Evolutionary conservation across 2,797 vertebrate genomes (phyloP).

Genomic region (Hemitrygon akajei): DNA sequence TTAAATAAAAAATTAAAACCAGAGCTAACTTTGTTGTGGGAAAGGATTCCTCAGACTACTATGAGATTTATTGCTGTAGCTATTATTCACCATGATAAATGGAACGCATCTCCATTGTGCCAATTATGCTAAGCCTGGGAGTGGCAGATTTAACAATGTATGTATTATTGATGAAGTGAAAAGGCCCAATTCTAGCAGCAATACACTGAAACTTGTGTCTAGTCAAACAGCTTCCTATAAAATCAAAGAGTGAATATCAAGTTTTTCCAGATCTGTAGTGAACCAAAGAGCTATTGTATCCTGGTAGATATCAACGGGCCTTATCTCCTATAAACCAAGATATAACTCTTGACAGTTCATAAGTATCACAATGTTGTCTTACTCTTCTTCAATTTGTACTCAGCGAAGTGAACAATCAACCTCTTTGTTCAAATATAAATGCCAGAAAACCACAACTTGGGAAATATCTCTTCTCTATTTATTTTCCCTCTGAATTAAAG

Average conservation of each 20-base stretch:
- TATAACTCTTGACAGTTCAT: not conserved
- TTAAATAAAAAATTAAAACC: not conserved
- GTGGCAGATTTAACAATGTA: not conserved
- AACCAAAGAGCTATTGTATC: not conserved
- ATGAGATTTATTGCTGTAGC: not conserved
- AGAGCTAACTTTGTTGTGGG: not conserved
- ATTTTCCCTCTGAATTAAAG: not conserved
- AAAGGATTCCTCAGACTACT: not conserved
- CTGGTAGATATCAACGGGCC: not conserved
- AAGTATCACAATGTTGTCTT: too few relatives aligned
- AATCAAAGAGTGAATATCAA: constrained; percentile 10
- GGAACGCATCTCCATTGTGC: too few relatives aligned
- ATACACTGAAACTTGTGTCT: not conserved
- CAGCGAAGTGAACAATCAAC: not conserved
- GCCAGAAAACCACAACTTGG: not conserved
- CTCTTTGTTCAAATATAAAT: not conserved
- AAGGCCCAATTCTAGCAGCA: not conserved
- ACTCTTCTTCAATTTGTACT: not conserved
- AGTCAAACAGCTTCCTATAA: not conserved
- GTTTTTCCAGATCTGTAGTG: not conserved
- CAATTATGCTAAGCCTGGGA: not conserved
- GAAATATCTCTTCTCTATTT: not conserved
- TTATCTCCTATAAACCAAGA: not conserved
- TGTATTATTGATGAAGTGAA: constrained; percentile 10
- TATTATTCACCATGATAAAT: not conserved